These are phyloP conservation scores for Euzetes globulus DNA, from an alignment of 2,888 invertebrate genomes.

Conservation along the genomic window DNA sequence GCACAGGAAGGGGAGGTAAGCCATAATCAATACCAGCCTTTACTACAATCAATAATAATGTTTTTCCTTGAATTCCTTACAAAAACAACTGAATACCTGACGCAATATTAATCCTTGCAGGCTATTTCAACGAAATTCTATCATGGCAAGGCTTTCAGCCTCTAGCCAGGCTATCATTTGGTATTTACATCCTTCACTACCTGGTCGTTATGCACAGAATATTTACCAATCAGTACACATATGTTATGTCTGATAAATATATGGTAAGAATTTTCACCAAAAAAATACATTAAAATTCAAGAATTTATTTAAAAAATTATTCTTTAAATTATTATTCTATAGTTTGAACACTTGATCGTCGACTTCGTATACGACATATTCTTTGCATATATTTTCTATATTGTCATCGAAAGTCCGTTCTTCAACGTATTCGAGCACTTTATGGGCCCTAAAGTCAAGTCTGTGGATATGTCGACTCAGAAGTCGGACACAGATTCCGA, in stretches of 20 bases:
- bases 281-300: not conserved
- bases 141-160: slow-evolving; percentile 10
- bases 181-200: slow-evolving; percentile 12
- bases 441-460: too few relatives aligned
- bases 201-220: slow-evolving; percentile 9
- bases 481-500: too few relatives aligned
- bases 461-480: too few relatives aligned
- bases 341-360: not conserved
- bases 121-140: not conserved
- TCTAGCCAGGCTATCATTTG: slow-evolving; percentile 1
- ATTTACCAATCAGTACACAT: not conserved
- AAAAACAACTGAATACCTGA: too few relatives aligned
- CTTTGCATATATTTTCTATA: slow-evolving; percentile 13
- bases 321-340: not conserved
- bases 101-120: too few relatives aligned
- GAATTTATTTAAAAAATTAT: not conserved
- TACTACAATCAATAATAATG: not conserved
- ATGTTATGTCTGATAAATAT: slow-evolving; percentile 5
- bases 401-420: slow-evolving; percentile 4
- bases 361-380: not conserved
- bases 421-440: not conserved
- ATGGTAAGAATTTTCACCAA: not conserved
- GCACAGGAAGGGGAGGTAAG: slow-evolving; percentile 17
- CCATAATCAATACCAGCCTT: not conserved
- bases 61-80: too few relatives aligned